Evolutionary conservation across 2,797 vertebrate genomes (phyloP), one percentile per base, ranked within the genome.

Genomic region (Thalassophryne amazonica): DNA sequence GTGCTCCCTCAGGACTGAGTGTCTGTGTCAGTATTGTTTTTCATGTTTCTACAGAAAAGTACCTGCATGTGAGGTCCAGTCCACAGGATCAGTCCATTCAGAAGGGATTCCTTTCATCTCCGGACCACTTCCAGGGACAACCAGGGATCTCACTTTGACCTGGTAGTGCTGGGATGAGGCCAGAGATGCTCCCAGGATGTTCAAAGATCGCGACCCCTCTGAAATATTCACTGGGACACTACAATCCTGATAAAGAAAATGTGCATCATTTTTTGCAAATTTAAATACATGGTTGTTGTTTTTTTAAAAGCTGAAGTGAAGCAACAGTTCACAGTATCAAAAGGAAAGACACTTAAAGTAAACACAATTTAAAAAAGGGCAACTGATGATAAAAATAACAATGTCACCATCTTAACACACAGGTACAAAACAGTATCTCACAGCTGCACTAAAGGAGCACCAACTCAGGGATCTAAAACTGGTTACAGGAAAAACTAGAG

Each of bases 21-120:
- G 19, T 6, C 7, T 1, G n/a, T 20, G 39, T 11, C 4, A 50
- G 8, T 29, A 4, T 42, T 14, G 19, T 15, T 43, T 33, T 36
- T 20, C 5, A 10, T 28, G 17, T 18, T 18, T 18, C 5, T 6
- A 15, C 5, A 43, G 50, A 28, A 13, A 5, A 23, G 23, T 67
- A 91, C 88, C 88, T 62, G 65, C n/a, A 13, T 60, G 38, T 1
- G 82, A 69, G 4, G 25, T 83, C 83, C 86, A 91, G 1, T 36
- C 29, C n/a, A 15, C 49, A 8, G 84, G 68, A 11, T 65, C 1
- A 0, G 76, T 76, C 90, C 89, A 92, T 5, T 88, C 60, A 1
- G 90, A 92, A 0, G 88, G 86, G 19, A 8, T 42, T 18, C 86
- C 84, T 2, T 5, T 0, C 2, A 34, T 78, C 0, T 0, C 0